Base-by-base conservation (phyloP, 2,888 invertebrate genomes). In the Habrosyne pyritoides region DNA sequence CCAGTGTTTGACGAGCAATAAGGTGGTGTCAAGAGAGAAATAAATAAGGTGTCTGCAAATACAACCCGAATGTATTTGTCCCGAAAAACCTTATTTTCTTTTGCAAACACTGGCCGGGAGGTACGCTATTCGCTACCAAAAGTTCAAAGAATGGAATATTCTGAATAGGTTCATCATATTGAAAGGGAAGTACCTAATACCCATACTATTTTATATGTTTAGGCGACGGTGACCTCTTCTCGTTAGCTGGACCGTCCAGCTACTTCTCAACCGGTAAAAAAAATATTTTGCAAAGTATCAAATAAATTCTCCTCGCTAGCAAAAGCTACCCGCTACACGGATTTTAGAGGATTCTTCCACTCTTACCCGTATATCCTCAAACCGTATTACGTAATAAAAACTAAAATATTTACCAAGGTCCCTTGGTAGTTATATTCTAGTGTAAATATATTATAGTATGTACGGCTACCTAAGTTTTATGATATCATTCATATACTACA, bases 41-140 rank as follows among this genome's bases (percentile, higher is more conserved):
- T 47, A 60, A 66, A 57, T 53, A 54, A 60, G 49, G 57, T 60
- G 53, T 61, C 51, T 53, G 59, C 49, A 52, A 54, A 59, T 55
- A 58, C 48, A 48, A 52, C 54, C 21, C 50, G 42, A 8, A 18
- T 42, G 18, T 18, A 8, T 18, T 42, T 18, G 42, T 42, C 42
- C 42, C 18, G 18, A 42, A 42, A 42, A 42, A 42, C 2, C 42
- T n/a, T 42, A 18, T 8, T 42, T 14, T 42, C 42, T 42, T 42
- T 18, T 18, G 42, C 42, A 42, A 42, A 42, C 42, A 42, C 18
- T 18, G 36, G 36, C 14, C 2, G n/a, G 14, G 3, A 36, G 42
- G 8, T 42, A 8, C 18, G 14, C 18, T 18, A 42, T 18, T 8
- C 8, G 18, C 42, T 30, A 30, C 30, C 30, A 28, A 4, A 12